Base-by-base conservation (phyloP, 2,888 invertebrate genomes). In the Drosophila hawaiiensis region DNA sequence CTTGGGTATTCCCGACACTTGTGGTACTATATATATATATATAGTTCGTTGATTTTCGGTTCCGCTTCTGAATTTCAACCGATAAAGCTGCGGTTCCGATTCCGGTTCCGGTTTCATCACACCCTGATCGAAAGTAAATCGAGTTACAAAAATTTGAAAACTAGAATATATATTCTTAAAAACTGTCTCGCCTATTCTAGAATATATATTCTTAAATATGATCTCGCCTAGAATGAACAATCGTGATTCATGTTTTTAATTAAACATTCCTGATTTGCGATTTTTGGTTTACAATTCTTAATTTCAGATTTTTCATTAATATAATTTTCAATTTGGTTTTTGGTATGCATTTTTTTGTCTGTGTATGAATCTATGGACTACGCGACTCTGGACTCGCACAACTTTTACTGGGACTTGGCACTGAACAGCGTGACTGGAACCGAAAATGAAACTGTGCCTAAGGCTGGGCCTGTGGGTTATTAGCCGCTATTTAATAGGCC, bases 381-480 rank as follows among this genome's bases (percentile, higher is more conserved):
- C 12, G 9, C 3, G 19, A n/a, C 39, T 39, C 9, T 39, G 39
- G n/a, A 41, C 4, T n/a, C 41, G n/a, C 43, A 6, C 5, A 43
- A 12, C 22, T 22, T 14, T 43, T 43, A 22, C 22, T 47, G 16
- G 2, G 22, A 47, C 22, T 47, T 47, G 47, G 2, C 14, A 47
- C 14, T 22, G 22, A 14, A 14, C 12, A 43, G 22, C 3, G 47
- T 2, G 22, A 47, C 4, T 22, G 14, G 47, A 4, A 41, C 22
- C 43, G 12, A 22, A 25, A 47, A 47, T 25, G 22, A 7, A 22
- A 25, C 16, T 41, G 41, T 9, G 22, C 7, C 16, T 47, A 47
- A 1, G 50, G 35, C 35, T 68, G 12, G 25, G 19, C 7, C 29
- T 16, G 58, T 19, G 53, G 68, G 80, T 68, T 68, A 65, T 74